Evolutionary conservation across 2,888 invertebrate genomes (phyloP), one percentile per base, ranked within the genome.

Genomic region (Sisyra terminalis): DNA sequence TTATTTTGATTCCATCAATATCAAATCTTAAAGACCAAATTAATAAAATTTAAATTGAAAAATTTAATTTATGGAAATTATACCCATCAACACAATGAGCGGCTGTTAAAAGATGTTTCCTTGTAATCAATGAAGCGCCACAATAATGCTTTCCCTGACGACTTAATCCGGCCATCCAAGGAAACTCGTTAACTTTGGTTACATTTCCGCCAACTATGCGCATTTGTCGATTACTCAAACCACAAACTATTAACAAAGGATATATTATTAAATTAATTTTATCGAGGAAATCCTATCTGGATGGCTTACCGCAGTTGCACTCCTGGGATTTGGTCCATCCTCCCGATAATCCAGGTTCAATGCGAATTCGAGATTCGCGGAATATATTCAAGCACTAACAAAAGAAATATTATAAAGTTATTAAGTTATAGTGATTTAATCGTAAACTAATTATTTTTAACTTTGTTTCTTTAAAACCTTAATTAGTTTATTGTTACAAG

Each of bases 61-160:
- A 18, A 38, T n/a, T 17, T 17, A 14, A 14, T 35, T 35, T 11
- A 35, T 35, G 14, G 14, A 15, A 35, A 37, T 9, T 18, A 65
- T 61, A 83, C 83, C 76, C 78, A 49, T 76, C 69, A 17, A 83
- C 66, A 52, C 83, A 84, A 55, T 84, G 84, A 2, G 80, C 78
- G 1, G 83, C 84, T 1, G 83, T 83, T 49, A 84, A 67, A 39
- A 84, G 68, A 54, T 83, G 82, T 51, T 69, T 70, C 34, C 69
- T 65, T 8, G 80, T 77, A 49, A 83, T 73, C 42, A 84, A 68
- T 3, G 77, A 76, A 39, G 78, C 82, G 7, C 81, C 83, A 53
- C 84, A 85, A 55, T 78, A 75, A 52, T 79, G 78, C 49, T 66
- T 66, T 8, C 77, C 78, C 46, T 73, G 71, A 48, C 70, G 67